Conservation (phyloP, 2,888 invertebrate genomes). For the Griposia aprilina region DNA sequence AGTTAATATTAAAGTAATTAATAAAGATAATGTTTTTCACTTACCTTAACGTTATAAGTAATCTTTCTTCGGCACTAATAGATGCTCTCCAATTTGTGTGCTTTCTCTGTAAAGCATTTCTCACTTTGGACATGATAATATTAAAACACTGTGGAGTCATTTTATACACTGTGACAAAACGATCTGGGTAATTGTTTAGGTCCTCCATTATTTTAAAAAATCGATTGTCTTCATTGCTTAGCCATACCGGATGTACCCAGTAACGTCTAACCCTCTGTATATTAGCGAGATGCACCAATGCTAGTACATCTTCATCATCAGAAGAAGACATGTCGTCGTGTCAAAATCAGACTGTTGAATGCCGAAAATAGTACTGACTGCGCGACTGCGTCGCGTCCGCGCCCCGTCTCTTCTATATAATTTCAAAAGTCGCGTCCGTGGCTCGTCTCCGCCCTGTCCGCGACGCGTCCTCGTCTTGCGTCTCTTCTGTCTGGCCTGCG, state of each 20-base stretch:
- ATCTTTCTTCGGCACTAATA: slow-evolving; percentile 9
- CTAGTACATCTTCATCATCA: slow-evolving; percentile 1
- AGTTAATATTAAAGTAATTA: slow-evolving; percentile 1
- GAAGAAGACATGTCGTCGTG: slow-evolving; percentile 6
- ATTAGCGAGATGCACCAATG: not conserved
- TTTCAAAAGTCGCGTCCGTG: too few species aligned
- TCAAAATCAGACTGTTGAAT: too few species aligned
- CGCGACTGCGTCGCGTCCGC: too few species aligned
- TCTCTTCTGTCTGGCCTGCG: too few species aligned
- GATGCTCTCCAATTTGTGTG: not conserved
- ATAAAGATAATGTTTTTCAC: slow-evolving; percentile 4
- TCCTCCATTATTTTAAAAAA: slow-evolving; percentile 19
- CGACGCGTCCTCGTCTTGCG: too few species aligned
- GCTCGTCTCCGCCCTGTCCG: too few species aligned
- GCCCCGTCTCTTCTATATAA: too few species aligned
- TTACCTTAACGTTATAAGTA: slow-evolving; percentile 14
- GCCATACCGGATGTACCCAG: slow-evolving; percentile 22
- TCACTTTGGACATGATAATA: slow-evolving; percentile 13
- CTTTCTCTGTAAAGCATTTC: slow-evolving; percentile 8
- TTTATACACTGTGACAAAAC: slow-evolving; percentile 7
- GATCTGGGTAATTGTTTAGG: slow-evolving; percentile 8
- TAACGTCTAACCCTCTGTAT: slow-evolving; percentile 23
- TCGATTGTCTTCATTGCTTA: slow-evolving; percentile 1
- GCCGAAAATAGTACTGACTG: too few species aligned
- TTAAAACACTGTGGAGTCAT: slow-evolving; percentile 15